Conservation (phyloP, 2,113 vertebrate genomes). For the Fulmarus glacialis region DNA sequence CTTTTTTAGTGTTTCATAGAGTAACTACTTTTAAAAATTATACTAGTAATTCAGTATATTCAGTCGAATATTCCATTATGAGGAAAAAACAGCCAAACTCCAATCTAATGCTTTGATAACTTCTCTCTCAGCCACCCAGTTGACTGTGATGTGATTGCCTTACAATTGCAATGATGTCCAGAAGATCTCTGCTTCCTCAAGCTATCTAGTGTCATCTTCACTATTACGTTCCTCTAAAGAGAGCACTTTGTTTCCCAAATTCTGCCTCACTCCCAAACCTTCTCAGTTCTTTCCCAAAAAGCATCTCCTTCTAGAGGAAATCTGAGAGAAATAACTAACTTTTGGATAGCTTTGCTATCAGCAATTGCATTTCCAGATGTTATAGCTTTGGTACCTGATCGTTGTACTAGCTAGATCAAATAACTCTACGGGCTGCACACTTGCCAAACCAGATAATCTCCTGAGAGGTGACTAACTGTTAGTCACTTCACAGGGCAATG, state of each 20-base stretch:
- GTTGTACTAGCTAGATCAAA: background rate
- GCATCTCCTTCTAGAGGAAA: background rate
- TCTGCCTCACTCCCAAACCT: background rate
- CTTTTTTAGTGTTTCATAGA: background rate
- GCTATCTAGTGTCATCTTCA: background rate
- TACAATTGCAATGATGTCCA: background rate
- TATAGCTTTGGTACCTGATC: background rate
- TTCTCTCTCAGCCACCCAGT: background rate
- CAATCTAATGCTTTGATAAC: background rate
- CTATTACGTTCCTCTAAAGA: background rate
- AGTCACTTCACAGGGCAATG: background rate
- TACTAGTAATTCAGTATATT: background rate
- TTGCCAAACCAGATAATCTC: background rate
- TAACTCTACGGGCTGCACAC: background rate
- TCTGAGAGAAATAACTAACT: background rate
- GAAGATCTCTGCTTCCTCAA: background rate
- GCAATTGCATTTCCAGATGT: background rate
- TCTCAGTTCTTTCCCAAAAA: background rate
- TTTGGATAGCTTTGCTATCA: background rate
- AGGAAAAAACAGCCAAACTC: background rate
- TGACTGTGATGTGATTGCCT: background rate
- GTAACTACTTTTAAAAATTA: background rate
- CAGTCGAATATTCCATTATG: background rate
- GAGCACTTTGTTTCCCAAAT: background rate
- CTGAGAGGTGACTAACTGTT: background rate